phyloP scores from a whole-genome alignment of 1,140 invertebrate species.

The Diploscapter pachys region DNA sequence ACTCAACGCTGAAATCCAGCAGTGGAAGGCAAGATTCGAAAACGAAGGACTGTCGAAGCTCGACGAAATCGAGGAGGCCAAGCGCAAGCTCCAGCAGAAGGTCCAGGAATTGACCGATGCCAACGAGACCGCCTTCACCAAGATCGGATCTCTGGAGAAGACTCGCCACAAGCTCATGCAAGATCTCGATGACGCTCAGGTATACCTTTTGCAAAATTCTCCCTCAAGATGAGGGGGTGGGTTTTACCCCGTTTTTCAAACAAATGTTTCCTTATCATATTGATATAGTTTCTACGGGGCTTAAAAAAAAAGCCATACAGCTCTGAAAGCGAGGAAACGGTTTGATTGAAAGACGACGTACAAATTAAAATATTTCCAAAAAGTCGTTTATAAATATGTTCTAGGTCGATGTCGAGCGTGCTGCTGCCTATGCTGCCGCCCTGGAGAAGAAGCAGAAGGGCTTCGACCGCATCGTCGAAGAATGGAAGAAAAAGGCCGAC shows the following conservation, averaged over 20 bases:
- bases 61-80: conserved; percentile 96
- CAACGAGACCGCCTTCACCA: conserved; percentile 94
- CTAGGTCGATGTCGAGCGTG: conserved; percentile 90
- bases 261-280: conserved; percentile 68
- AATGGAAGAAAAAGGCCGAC: conserved; percentile 99
- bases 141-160: conserved; percentile 93
- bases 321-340: too few species aligned
- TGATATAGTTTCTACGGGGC: conserved; percentile 64
- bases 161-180: conserved; percentile 91
- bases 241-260: too few species aligned
- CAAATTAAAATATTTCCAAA: conserved; percentile 10
- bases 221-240: too few species aligned
- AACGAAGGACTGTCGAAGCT: conserved; percentile 88
- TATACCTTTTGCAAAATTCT: not conserved
- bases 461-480: conserved; percentile 92
- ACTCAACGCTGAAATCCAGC: conserved; percentile 85
- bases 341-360: too few species aligned
- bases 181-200: conserved; percentile 86
- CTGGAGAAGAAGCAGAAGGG: conserved; percentile 99
- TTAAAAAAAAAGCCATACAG: too few species aligned
- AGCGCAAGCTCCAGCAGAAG: conserved; percentile 90
- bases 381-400: conserved; percentile 37
- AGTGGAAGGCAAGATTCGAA: conserved; percentile 95
- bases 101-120: conserved; percentile 94
- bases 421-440: conserved; percentile 60